phyloP scores from a whole-genome alignment of 2,797 vertebrate species.

The Vultur gryphus region DNA sequence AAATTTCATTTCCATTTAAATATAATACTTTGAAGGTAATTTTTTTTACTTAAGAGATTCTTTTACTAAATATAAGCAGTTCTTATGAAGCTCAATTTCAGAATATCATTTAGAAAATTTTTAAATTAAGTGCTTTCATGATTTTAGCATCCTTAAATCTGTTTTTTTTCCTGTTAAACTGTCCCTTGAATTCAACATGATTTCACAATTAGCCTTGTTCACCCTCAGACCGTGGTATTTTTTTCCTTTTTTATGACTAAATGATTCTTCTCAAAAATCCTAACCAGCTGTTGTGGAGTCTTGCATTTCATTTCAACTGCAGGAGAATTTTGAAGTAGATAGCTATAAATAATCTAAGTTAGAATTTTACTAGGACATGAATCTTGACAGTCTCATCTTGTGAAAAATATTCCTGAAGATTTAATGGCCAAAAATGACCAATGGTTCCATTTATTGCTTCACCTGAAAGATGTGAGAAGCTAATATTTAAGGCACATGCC shows the following conservation, averaged over 20 bases:
- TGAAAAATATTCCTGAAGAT: neutral
- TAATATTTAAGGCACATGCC: neutral
- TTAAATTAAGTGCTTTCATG: neutral
- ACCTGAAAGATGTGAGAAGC: neutral
- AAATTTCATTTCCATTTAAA: neutral
- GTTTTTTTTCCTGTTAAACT: neutral
- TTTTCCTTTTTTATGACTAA: neutral
- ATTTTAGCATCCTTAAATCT: neutral
- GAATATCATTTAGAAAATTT: neutral
- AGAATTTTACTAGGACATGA: neutral
- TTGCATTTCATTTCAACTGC: neutral
- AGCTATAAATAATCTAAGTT: neutral
- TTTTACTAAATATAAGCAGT: neutral
- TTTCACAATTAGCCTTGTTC: conserved; percentile 21
- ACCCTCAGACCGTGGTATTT: neutral
- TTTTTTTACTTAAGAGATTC: neutral
- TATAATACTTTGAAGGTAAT: neutral
- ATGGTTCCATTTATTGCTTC: neutral
- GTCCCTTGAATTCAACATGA: neutral
- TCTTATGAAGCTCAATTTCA: neutral
- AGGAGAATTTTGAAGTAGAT: neutral
- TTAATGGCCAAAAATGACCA: neutral
- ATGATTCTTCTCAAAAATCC: neutral
- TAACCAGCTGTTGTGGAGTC: neutral
- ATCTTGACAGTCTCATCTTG: neutral